Percentiles rank a stretch among this genome's conserved stretches.
These are phyloP conservation scores for Myiotriccus ornatus DNA, from an alignment of 2,797 vertebrate genomes.

Conservation along the genomic window DNA sequence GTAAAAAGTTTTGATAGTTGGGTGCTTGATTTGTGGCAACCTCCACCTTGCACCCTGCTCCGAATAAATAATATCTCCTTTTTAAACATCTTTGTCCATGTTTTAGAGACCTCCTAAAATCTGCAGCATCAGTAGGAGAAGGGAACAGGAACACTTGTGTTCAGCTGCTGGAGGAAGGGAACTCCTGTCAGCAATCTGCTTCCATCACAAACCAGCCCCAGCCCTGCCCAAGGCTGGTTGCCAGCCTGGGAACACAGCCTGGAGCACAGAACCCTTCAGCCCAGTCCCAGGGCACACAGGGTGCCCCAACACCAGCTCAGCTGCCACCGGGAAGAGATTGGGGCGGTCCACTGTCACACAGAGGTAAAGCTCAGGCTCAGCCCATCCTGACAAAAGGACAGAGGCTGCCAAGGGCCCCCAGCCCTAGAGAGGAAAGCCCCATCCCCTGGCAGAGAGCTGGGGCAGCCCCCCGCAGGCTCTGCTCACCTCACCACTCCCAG, in stretches of 20 bases:
- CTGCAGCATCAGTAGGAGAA: not conserved
- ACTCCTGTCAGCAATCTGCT: not conserved
- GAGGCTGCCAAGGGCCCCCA: not conserved
- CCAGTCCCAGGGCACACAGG: not conserved
- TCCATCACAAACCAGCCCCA: not conserved
- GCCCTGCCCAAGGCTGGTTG: not conserved
- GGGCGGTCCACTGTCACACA: not conserved
- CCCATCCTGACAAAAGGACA: not conserved
- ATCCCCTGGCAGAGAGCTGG: not conserved
- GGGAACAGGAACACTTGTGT: too few species aligned
- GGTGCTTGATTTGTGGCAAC: not conserved
- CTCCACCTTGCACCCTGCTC: not conserved
- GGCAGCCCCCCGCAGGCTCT: not conserved
- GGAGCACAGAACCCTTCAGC: not conserved
- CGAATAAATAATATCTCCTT: not conserved
- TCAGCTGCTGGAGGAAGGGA: not conserved
- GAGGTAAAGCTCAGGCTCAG: not conserved
- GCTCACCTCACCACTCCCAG: not conserved
- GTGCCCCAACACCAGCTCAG: rapidly evolving
- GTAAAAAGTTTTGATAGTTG: not conserved
- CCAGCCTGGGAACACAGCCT: too few species aligned
- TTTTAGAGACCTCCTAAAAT: not conserved
- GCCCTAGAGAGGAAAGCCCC: not conserved
- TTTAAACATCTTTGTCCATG: not conserved
- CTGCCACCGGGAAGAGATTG: rapidly evolving